Base-by-base conservation (phyloP, 2,797 vertebrate species). In the Alfaro cultratus region DNA sequence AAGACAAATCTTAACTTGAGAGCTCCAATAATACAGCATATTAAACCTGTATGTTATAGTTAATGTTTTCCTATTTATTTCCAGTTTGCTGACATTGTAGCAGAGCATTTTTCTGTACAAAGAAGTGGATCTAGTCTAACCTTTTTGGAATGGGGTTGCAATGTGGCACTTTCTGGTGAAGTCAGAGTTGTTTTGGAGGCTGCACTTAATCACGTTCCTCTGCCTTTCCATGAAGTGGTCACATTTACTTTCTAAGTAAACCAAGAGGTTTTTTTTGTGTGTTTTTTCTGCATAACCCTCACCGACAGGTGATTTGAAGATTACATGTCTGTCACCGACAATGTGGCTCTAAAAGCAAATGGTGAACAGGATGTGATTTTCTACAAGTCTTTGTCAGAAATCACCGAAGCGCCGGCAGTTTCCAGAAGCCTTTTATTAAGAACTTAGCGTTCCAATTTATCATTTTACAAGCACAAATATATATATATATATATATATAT, bases 281-380 rank as follows among this genome's bases (percentile, higher is more conserved):
- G n/a, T 41, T n/a, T 26, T 70, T 43, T 12, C 36, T 43, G 23
- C 23, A 11, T 70, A 26, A 45, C n/a, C 26, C 12, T 71, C 39
- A 71, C 39, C 5, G 45, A 43, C 39, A 71, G 68, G 68, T 43
- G 68, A 45, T n/a, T 45, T 43, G 41, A 43, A 43, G 41, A 71
- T 43, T 43, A 29, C 43, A 71, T 8, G 5, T 71, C 68, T 45
- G 68, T 71, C 68, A 71, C 39, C 15, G 41, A 71, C 15, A 23
- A 26, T n/a, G 23, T 16, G 26, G 11, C 39, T 11, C 39, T 43
- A 71, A 71, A 26, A 71, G 68, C 23, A 71, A 45, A 43, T 45
- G 26, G 68, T 45, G 5, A 43, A 71, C 39, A 71, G 41, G 41
- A 45, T 45, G 68, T 71, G 26, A 71, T 71, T 71, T 71, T 71